Conservation (phyloP, 2,888 invertebrate species). For the Oscheius sp. region DNA sequence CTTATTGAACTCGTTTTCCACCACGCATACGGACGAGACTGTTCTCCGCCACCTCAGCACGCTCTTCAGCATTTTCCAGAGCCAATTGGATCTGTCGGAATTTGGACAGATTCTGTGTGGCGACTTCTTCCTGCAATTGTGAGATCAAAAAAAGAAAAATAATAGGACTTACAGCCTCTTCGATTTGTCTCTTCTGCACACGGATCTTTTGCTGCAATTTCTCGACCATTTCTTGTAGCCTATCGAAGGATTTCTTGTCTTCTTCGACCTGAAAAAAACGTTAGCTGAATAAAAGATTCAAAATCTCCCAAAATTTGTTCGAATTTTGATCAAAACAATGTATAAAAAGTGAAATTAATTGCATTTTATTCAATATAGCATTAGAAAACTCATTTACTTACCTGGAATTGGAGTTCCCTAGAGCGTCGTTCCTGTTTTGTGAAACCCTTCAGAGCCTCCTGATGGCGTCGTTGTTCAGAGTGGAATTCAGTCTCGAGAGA, state of each 20-base stretch:
- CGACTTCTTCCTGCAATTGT: slow-evolving; percentile 82
- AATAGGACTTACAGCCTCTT: slow-evolving; percentile 73
- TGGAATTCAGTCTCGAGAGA: slow-evolving; percentile 92
- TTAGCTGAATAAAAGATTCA: neutral
- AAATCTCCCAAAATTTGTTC: too few relatives aligned
- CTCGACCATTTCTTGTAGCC: slow-evolving; percentile 73
- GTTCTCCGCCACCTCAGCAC: slow-evolving; percentile 73
- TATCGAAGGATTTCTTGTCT: slow-evolving; percentile 73
- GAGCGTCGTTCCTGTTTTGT: slow-evolving; percentile 74
- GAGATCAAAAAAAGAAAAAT: neutral
- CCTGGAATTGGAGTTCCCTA: slow-evolving; percentile 72
- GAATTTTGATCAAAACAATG: neutral
- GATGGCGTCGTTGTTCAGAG: slow-evolving; percentile 95
- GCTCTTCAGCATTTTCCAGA: slow-evolving; percentile 74
- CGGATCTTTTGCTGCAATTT: slow-evolving; percentile 74
- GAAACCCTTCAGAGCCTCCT: slow-evolving; percentile 74
- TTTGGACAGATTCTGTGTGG: slow-evolving; percentile 95
- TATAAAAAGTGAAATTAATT: too few relatives aligned
- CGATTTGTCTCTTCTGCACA: slow-evolving; percentile 74
- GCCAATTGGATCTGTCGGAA: slow-evolving; percentile 82
- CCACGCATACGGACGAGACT: slow-evolving; percentile 72
- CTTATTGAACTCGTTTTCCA: slow-evolving; percentile 28
- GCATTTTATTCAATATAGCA: neutral
- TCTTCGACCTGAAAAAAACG: slow-evolving; percentile 71
- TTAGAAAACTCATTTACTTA: slow-evolving; percentile 31